phyloP scores from a whole-genome alignment of 2,888 invertebrate genomes.

The Pilophorus perplexus region DNA sequence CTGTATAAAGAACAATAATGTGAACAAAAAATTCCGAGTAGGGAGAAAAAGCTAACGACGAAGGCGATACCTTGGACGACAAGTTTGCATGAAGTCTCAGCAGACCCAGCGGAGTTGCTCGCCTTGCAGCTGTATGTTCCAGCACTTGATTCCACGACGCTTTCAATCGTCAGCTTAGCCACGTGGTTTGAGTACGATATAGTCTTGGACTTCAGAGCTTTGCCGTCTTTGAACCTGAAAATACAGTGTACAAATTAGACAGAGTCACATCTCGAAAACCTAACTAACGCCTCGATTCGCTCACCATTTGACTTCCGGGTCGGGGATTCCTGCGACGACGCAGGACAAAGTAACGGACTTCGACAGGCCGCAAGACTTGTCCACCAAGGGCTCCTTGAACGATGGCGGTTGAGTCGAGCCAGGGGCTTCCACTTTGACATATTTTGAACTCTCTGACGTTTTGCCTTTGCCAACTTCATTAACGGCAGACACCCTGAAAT shows the following conservation, averaged over 20 bases:
- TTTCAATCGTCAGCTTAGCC: conserved; percentile 63
- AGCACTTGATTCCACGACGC: conserved; percentile 61
- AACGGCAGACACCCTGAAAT: conserved; percentile 71
- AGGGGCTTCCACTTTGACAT: conserved; percentile 59
- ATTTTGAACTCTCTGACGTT: conserved; percentile 65
- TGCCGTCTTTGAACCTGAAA: conserved; percentile 61
- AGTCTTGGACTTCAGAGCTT: conserved; percentile 58
- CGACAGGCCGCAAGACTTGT: conserved; percentile 62
- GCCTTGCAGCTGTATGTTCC: conserved; percentile 69
- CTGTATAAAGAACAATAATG: conserved; percentile 49
- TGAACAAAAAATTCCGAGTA: neutral
- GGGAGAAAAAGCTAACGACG: no score
- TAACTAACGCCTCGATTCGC: conserved; percentile 50
- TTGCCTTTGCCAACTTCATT: conserved; percentile 74
- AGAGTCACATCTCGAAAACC: neutral
- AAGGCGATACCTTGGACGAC: conserved; percentile 58
- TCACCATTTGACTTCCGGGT: conserved; percentile 73
- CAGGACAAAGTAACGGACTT: conserved; percentile 69
- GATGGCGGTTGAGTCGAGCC: conserved; percentile 61
- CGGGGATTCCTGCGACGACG: conserved; percentile 72
- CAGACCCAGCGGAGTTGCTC: conserved; percentile 64
- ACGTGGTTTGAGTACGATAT: conserved; percentile 67
- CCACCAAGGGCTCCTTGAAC: conserved; percentile 67
- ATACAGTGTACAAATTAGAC: no score
- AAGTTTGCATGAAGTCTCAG: conserved; percentile 65